These are phyloP conservation scores for Drosophila infuscata DNA, from an alignment of 2,888 invertebrate genomes.

Conservation along the genomic window DNA sequence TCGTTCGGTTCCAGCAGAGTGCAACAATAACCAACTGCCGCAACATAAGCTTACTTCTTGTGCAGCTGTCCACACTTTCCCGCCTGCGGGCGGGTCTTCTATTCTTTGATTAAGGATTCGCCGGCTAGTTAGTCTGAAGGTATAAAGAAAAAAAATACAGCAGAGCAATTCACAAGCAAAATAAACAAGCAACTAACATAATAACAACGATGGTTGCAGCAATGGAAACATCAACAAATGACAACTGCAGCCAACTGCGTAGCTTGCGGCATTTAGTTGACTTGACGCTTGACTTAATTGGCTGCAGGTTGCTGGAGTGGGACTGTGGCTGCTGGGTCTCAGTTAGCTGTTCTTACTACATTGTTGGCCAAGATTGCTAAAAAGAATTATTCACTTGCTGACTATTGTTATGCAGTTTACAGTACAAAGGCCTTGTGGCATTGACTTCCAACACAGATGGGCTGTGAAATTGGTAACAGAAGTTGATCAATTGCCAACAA, in stretches of 20 bases:
- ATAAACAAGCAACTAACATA: conserved; percentile 44
- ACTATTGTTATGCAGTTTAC: conserved; percentile 13
- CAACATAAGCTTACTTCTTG: conserved; percentile 22
- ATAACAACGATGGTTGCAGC: conserved; percentile 20
- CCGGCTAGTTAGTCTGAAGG: conserved; percentile 31
- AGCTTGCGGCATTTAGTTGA: conserved; percentile 61
- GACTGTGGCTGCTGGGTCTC: background rate
- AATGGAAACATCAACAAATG: conserved; percentile 27
- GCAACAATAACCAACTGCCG: conserved; percentile 15
- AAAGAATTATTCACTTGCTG: background rate
- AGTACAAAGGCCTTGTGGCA: conserved; percentile 7
- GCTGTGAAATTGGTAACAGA: background rate
- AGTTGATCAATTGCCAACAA: background rate
- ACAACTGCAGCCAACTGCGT: conserved; percentile 56
- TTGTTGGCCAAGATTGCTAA: conserved; percentile 17
- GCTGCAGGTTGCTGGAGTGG: conserved; percentile 25
- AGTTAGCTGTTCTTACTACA: conserved; percentile 5
- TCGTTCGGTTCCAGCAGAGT: background rate
- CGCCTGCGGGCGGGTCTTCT: conserved; percentile 16
- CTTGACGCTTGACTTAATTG: conserved; percentile 69
- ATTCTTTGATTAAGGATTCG: conserved; percentile 44
- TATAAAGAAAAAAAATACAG: conserved; percentile 28
- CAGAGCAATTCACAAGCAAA: conserved; percentile 48
- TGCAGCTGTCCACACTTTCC: background rate
- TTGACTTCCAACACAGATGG: conserved; percentile 1